Evolutionary conservation across 2,113 vertebrate genomes (phyloP).

Genomic region (Pleuronectes platessa): DNA sequence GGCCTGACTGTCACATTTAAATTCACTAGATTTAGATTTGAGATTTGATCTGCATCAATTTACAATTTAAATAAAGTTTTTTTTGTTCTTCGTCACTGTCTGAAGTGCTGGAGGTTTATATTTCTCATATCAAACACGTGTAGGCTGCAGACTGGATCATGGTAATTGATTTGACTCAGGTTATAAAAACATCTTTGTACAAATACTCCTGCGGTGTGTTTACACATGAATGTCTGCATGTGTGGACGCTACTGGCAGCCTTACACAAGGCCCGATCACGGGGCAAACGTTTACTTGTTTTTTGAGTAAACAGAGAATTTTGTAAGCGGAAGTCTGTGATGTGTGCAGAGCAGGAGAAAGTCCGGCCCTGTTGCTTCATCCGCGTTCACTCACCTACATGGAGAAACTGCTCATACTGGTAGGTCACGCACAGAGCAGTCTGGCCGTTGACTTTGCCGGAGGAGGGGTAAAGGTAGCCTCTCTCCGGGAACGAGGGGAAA

Average conservation of each 20-base stretch:
- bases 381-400: conserved; percentile 82
- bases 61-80: too few relatives aligned
- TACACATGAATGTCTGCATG: neutral
- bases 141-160: too few relatives aligned
- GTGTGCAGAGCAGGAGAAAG: neutral
- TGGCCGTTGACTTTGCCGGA: conserved; percentile 87
- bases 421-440: conserved; percentile 87
- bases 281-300: conserved; percentile 3
- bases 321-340: neutral
- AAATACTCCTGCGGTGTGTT: neutral
- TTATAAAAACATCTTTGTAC: too few relatives aligned
- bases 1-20: too few relatives aligned
- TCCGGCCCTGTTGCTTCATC: conserved; percentile 12
- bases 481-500: conserved; percentile 88
- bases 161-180: too few relatives aligned
- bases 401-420: conserved; percentile 85
- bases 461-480: conserved; percentile 87
- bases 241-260: neutral
- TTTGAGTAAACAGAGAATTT: conserved; percentile 13
- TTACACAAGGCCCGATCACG: neutral
- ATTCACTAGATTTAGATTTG: too few relatives aligned
- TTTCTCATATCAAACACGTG: too few relatives aligned
- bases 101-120: too few relatives aligned
- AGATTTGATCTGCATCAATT: too few relatives aligned
- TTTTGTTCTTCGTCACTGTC: too few relatives aligned